These are phyloP conservation scores for Drosophila gunungcola DNA, from an alignment of 1,140 invertebrate genomes.

Conservation along the genomic window DNA sequence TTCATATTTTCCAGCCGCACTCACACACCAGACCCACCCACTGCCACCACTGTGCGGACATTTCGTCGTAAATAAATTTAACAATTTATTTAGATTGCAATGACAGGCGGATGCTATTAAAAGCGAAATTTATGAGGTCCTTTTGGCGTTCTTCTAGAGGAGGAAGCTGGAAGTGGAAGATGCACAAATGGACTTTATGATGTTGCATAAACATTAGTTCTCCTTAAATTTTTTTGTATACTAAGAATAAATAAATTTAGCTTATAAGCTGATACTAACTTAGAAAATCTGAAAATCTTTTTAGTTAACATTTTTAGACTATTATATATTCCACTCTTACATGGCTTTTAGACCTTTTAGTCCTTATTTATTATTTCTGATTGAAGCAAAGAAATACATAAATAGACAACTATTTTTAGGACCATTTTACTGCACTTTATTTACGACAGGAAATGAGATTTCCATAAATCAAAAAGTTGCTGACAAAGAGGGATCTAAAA, in stretches of 20 bases:
- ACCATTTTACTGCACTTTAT: not conserved
- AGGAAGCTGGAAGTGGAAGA: slow-evolving; percentile 25
- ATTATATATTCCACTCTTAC: not conserved
- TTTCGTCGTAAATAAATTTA: slow-evolving; percentile 83
- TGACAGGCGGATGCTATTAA: slow-evolving; percentile 83
- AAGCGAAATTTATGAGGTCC: slow-evolving; percentile 73
- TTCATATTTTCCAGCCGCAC: slow-evolving; percentile 81
- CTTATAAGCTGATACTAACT: no score
- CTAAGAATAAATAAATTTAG: no score
- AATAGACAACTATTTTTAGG: not conserved
- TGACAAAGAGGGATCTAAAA: slow-evolving; percentile 9
- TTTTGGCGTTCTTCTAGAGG: slow-evolving; percentile 31
- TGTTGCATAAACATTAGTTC: slow-evolving; percentile 22
- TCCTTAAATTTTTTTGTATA: no score
- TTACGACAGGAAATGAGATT: slow-evolving; percentile 10
- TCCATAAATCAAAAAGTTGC: not conserved
- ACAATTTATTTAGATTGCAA: slow-evolving; percentile 84
- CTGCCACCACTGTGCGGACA: slow-evolving; percentile 47
- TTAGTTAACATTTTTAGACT: no score
- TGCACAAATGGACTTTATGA: slow-evolving; percentile 42
- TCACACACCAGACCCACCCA: slow-evolving; percentile 3
- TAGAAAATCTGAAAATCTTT: no score
- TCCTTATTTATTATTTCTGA: not conserved
- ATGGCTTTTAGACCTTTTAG: not conserved
- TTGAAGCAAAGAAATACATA: not conserved